Base-by-base conservation (phyloP, 2,888 invertebrate species). In the Thereva nobilitata region DNA sequence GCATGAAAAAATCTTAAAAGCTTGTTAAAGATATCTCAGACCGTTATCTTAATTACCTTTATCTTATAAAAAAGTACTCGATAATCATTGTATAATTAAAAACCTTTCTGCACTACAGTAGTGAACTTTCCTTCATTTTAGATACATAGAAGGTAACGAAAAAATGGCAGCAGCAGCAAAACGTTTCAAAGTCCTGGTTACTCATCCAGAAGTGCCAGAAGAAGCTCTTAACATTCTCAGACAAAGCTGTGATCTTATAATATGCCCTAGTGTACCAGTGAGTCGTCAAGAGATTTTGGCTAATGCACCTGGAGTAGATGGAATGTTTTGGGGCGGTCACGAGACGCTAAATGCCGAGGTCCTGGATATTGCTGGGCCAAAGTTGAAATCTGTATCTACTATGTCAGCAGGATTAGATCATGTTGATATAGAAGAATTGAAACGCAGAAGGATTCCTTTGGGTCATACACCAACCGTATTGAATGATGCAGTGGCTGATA, bases 351-450 rank as follows among this genome's bases (percentile, higher is more conserved):
- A 80, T 70, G 77, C 74, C 4, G 80, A 79, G 68, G 73, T 74
- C 0, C 55, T 81, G 49, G 75, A 80, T 72, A 76, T 76, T 0
- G 80, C 78, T 5, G 81, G 93, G 4, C 83, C 88, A 0, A 84
- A 86, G 59, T 77, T 95, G 61, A 91, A 90, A 80, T 87, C 89
- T 0, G 84, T 96, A 4, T 87, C 89, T 0, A 89, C 93, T 0
- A 90, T 92, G 88, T 92, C 95, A 0, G 93, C 93, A 1, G 96
- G 96, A 7, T 86, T 88, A 70, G 93, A 97, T 76, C 91, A 92
- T 72, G 86, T 96, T 10, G 92, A 95, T 76, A 73, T 91, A 0
- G 79, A 82, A 0, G 92, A 88, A 75, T 80, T 95, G 42, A 88
- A 87, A 76, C 83, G 82, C 65, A 84, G 89, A 49, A 87, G 88